Evolutionary conservation across 2,888 invertebrate genomes (phyloP), one percentile per base, ranked within the genome.

Genomic region (Odontothrips loti): DNA sequence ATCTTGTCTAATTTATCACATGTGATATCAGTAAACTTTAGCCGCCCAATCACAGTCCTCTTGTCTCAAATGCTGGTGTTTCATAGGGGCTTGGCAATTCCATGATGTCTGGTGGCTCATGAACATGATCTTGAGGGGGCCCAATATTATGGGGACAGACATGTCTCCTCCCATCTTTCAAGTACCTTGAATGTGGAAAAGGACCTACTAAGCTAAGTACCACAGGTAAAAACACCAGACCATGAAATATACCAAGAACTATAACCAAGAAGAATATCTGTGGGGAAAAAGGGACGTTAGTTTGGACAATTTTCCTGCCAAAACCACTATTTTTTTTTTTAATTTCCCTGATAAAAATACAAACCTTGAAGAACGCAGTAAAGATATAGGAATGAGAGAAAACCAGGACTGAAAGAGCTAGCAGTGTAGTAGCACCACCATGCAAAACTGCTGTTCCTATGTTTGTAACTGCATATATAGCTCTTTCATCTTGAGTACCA

Each of bases 201-300:
- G 17, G 58, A 0, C 58, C 95, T 80, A 95, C 88, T 82, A 92
- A 88, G 84, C 94, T 94, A 78, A 95, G 88, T 79, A 94, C 88
- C 23, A 94, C 93, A 9, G 95, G 95, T 83, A 95, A 87, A 83
- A 95, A 90, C 48, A 94, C 87, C 48, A 95, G 87, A 20, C 95
- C 95, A 86, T 94, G 93, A 86, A 93, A 95, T 23, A 95, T 87
- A 68, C 95, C 95, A 87, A 94, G 94, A 43, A 92, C 79, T 81
- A 95, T 93, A 0, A 95, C 94, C 82, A 94, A 87, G 79, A 93
- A 88, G 86, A 95, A 95, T 86, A 95, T 94, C 90, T 93, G 89
- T 84, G 91, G 91, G 82, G 84, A 85, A 82, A 82, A 79, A 83
- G 81, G 82, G 81, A 47, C 12, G 27, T 80, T 81, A 27, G 12